phyloP scores from a whole-genome alignment of 1,140 invertebrate species.

The Drosophila erecta region DNA sequence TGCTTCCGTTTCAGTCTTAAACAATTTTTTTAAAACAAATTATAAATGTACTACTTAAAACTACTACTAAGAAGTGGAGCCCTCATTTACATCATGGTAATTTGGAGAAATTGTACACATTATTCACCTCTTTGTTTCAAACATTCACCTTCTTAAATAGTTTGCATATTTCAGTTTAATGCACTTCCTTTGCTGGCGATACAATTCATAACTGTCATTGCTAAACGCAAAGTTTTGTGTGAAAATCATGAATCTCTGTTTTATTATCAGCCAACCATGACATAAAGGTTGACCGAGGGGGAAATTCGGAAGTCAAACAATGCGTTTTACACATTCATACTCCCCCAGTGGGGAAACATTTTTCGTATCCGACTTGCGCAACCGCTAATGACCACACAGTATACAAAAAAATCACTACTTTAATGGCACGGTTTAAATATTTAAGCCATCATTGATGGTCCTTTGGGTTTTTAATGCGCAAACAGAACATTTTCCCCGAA shows the following conservation, averaged over 20 bases:
- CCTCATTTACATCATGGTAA: too few species aligned
- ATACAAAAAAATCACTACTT: not conserved
- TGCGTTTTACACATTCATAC: constrained; percentile 17
- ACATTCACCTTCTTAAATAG: not conserved
- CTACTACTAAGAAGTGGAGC: not conserved
- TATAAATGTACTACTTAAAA: not conserved
- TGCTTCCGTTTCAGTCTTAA: constrained; percentile 16
- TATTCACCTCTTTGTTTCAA: too few species aligned
- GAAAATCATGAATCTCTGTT: constrained; percentile 14
- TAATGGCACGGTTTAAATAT: not conserved
- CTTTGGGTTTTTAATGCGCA: too few species aligned
- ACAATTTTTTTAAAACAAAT: not conserved
- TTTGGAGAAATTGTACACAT: too few species aligned
- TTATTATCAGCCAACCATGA: constrained; percentile 14
- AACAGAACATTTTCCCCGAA: too few species aligned
- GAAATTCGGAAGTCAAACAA: constrained; percentile 16
- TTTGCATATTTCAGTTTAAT: not conserved
- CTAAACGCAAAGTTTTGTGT: not conserved
- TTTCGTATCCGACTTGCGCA: not conserved
- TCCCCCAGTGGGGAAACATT: not conserved
- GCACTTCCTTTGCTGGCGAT: not conserved
- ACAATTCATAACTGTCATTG: constrained; percentile 10
- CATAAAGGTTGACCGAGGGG: not conserved
- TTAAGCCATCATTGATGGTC: too few species aligned
- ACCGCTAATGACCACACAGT: not conserved